Percentiles rank a stretch among this genome's conserved stretches.
These are phyloP conservation scores for Heliornis fulica DNA, from an alignment of 2,113 vertebrate species.

Conservation along the genomic window DNA sequence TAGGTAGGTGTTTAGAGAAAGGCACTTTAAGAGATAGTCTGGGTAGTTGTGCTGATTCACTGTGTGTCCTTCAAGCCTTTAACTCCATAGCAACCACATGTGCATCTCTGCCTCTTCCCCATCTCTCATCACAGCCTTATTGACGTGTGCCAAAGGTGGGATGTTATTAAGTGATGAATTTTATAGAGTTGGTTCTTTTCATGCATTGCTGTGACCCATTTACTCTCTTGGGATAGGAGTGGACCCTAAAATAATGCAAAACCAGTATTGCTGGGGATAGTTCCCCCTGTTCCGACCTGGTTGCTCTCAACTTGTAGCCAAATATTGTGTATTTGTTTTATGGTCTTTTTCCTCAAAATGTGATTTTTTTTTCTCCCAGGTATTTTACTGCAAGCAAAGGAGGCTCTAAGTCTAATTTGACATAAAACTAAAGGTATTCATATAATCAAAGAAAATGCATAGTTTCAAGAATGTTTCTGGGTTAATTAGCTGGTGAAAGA, in stretches of 20 bases:
- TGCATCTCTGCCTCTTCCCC: not conserved
- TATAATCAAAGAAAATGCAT: not conserved
- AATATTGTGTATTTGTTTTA: not conserved
- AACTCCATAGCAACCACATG: slow-evolving; percentile 49
- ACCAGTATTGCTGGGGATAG: not conserved
- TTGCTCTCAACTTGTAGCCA: not conserved
- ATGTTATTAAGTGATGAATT: not conserved
- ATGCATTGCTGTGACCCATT: not conserved
- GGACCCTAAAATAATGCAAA: not conserved
- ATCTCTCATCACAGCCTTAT: not conserved
- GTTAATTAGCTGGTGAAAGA: not conserved
- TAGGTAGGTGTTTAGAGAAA: not conserved
- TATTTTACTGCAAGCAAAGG: not conserved
- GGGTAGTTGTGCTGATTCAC: not conserved
- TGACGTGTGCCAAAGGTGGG: not conserved
- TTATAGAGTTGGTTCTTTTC: not conserved
- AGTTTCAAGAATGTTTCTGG: not conserved
- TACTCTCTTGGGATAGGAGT: not conserved
- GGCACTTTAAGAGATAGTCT: not conserved
- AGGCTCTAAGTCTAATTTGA: not conserved
- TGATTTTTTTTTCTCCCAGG: not conserved
- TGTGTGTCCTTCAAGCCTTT: not conserved
- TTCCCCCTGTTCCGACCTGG: not conserved
- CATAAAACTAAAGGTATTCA: not conserved
- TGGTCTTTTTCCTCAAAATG: not conserved